Percentiles rank a stretch among this genome's conserved stretches.
Evolutionary conservation across 2,888 invertebrate genomes (phyloP).

Genomic region (Amphiduros pacificus): DNA sequence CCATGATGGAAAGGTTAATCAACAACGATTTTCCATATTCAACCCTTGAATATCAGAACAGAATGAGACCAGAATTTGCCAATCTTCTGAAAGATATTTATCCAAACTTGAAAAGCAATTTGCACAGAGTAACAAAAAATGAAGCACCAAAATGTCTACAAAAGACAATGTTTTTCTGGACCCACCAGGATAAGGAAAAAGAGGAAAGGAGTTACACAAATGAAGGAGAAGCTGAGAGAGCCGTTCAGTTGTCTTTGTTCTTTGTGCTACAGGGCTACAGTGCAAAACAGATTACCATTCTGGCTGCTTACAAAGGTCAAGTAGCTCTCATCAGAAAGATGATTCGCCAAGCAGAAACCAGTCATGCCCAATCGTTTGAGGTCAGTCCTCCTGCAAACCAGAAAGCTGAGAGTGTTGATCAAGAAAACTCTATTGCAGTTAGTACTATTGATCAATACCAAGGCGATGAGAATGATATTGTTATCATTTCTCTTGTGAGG

Average conservation of each 20-base stretch:
- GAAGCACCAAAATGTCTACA: constrained; percentile 10
- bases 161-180: constrained; percentile 27
- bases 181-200: constrained; percentile 20
- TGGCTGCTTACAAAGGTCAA: constrained; percentile 28
- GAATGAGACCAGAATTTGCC: constrained; percentile 28
- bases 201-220: constrained; percentile 21
- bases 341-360: constrained; percentile 8
- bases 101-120: constrained; percentile 20
- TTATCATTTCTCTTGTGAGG: constrained; percentile 42
- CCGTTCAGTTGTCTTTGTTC: constrained; percentile 21
- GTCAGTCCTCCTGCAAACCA: neutral
- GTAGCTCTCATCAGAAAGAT: constrained; percentile 16
- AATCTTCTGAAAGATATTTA: constrained; percentile 24
- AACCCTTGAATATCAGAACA: constrained; percentile 22
- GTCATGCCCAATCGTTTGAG: constrained; percentile 3
- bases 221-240: constrained; percentile 23
- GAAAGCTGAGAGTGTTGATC: neutral
- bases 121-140: constrained; percentile 13
- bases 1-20: constrained; percentile 29
- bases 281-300: constrained; percentile 21
- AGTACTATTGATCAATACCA: constrained; percentile 42
- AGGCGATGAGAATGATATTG: constrained; percentile 45
- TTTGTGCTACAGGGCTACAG: constrained; percentile 23
- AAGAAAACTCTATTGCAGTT: constrained; percentile 4
- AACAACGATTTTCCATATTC: constrained; percentile 19